phyloP scores from a whole-genome alignment of 2,888 invertebrate genomes.

The Diaphora mendica region DNA sequence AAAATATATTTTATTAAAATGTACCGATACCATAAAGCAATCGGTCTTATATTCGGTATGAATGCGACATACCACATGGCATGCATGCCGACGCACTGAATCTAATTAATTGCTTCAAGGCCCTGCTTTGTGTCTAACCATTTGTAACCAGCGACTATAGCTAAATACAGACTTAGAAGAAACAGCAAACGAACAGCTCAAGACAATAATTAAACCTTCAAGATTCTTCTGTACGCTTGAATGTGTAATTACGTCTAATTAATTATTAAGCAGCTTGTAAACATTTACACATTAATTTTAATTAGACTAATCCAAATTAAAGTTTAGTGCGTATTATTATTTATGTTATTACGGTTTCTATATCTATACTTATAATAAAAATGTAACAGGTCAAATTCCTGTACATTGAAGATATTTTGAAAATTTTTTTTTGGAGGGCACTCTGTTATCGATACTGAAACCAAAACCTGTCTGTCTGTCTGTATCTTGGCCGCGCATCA shows the following conservation, averaged over 20 bases:
- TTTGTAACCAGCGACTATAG: conserved; percentile 67
- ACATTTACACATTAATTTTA: neutral
- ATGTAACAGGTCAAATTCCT: too few relatives aligned
- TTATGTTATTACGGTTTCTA: neutral
- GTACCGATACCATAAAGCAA: neutral
- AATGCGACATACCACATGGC: conserved; percentile 53
- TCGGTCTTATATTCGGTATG: conserved; percentile 19
- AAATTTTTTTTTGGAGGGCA: too few relatives aligned
- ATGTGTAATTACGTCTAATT: neutral
- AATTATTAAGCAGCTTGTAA: neutral
- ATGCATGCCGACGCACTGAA: conserved; percentile 71
- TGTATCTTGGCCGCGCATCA: too few relatives aligned
- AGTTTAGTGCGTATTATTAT: neutral
- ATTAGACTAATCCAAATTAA: neutral
- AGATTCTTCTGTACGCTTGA: neutral
- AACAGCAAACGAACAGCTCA: conserved; percentile 19
- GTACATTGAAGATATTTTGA: too few relatives aligned
- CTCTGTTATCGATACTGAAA: too few relatives aligned
- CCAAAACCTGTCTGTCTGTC: too few relatives aligned
- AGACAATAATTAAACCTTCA: neutral
- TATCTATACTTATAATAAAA: too few relatives aligned
- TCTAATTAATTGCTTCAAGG: conserved; percentile 80
- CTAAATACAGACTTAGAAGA: conserved; percentile 30
- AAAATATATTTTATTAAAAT: neutral
- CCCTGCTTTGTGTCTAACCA: conserved; percentile 72